phyloP scores from a whole-genome alignment of 2,797 vertebrate genomes.

The Pangasius macronema region DNA sequence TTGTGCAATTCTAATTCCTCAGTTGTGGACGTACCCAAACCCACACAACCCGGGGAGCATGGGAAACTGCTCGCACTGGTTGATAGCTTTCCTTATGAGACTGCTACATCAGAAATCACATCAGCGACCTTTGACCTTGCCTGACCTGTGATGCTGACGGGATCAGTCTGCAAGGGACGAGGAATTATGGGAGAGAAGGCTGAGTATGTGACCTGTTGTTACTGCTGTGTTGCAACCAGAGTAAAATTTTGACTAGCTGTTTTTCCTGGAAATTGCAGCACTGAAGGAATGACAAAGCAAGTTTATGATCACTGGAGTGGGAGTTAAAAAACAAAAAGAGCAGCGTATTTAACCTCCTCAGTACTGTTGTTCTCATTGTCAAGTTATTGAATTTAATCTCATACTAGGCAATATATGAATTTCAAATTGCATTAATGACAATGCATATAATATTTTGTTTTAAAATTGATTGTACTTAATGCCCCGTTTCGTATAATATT shows the following conservation, averaged over 20 bases:
- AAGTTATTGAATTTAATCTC: no score
- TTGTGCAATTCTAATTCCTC: slow-evolving; percentile 13
- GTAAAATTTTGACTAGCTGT: not conserved
- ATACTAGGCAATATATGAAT: not conserved
- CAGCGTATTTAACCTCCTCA: not conserved
- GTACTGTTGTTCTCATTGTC: not conserved
- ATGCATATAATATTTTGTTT: no score
- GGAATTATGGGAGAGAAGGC: not conserved
- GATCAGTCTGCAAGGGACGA: not conserved
- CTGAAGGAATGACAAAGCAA: not conserved
- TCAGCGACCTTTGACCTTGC: not conserved
- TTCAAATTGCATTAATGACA: not conserved
- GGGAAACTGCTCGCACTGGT: not conserved
- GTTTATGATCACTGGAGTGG: not conserved
- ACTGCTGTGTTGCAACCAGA: slow-evolving; percentile 9
- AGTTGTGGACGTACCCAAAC: slow-evolving; percentile 37
- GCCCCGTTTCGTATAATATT: no score
- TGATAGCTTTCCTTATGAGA: slow-evolving; percentile 1
- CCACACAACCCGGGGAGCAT: slow-evolving; percentile 11
- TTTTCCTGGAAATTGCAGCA: slow-evolving; percentile 11
- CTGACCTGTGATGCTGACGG: not conserved
- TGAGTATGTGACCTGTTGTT: not conserved
- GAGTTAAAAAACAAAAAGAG: not conserved
- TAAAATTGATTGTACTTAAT: not conserved
- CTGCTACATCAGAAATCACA: not conserved